Percentiles rank a stretch among this genome's conserved stretches.
These are phyloP conservation scores for Lepisosteus osseus DNA, from an alignment of 2,113 vertebrate species.

Conservation along the genomic window DNA sequence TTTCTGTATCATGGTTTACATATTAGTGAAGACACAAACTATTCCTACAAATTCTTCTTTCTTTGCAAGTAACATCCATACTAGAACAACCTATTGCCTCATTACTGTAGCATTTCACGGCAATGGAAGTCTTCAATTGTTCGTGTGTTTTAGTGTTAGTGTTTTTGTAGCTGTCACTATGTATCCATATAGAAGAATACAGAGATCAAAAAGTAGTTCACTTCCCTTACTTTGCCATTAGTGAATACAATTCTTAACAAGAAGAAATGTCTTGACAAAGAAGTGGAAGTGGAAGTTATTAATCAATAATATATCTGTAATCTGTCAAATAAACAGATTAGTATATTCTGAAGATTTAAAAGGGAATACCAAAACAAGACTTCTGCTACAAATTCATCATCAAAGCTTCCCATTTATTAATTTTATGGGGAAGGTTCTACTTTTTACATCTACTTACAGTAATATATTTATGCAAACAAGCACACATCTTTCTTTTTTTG, in stretches of 20 bases:
- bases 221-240: constrained; percentile 61
- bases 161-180: constrained; percentile 38
- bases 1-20: too few species aligned
- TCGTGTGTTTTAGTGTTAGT: too few species aligned
- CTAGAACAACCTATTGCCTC: too few species aligned
- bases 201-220: constrained; percentile 56
- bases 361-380: constrained; percentile 65
- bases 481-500: not conserved
- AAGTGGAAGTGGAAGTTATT: constrained; percentile 40
- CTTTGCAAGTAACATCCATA: too few species aligned
- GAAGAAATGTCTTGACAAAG: constrained; percentile 49
- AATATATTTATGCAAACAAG: constrained; percentile 4
- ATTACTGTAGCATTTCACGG: too few species aligned
- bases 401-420: not conserved
- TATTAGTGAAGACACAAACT: too few species aligned
- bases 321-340: constrained; percentile 61
- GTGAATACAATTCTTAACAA: constrained; percentile 22
- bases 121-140: too few species aligned
- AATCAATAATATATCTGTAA: constrained; percentile 60
- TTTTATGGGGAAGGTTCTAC: not conserved
- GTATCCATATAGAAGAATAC: constrained; percentile 50
- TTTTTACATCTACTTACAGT: constrained; percentile 24
- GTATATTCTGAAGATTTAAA: constrained; percentile 67
- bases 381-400: constrained; percentile 54
- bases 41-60: too few species aligned